Evolutionary conservation across 2,113 vertebrate species (phyloP).

Genomic region (Gobius niger): DNA sequence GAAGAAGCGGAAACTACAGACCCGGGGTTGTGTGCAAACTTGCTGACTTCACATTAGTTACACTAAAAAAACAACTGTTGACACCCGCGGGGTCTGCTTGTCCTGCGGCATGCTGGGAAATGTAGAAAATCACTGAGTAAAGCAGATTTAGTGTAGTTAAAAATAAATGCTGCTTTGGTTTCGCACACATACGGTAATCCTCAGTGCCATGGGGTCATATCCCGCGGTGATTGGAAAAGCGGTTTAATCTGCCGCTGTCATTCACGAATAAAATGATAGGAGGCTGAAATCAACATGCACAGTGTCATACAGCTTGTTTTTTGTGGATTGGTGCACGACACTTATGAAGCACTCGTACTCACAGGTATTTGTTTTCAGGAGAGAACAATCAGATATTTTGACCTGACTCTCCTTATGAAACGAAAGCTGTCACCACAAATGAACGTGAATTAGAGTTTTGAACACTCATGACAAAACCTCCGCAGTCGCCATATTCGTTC

Average conservation of each 20-base stretch:
- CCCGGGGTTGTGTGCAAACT: constrained; percentile 19
- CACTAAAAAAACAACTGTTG: not conserved
- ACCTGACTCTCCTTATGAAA: no score
- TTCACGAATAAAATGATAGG: constrained; percentile 5
- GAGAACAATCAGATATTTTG: no score
- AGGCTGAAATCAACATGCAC: constrained; percentile 2
- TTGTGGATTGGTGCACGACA: not conserved
- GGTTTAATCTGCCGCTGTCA: not conserved
- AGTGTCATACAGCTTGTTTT: not conserved
- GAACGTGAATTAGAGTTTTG: no score
- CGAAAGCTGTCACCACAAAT: no score
- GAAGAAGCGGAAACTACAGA: constrained; percentile 17
- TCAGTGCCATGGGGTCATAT: constrained; percentile 8
- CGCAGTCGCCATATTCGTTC: no score
- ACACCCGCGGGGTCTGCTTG: not conserved
- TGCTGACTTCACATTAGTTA: constrained; percentile 24
- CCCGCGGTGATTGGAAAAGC: constrained; percentile 13
- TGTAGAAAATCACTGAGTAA: constrained; percentile 19
- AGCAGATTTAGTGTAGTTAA: constrained; percentile 12
- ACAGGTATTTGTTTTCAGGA: no score
- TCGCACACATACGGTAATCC: constrained; percentile 12
- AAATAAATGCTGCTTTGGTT: constrained; percentile 10
- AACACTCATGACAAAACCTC: no score
- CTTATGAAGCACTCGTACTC: not conserved
- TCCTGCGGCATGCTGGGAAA: constrained; percentile 37